A percentile compares a stretch with the other conserved stretches of the same genome.
Evolutionary conservation across 2,888 invertebrate genomes (phyloP).

Genomic region (Aporophyla lueneburgensis): DNA sequence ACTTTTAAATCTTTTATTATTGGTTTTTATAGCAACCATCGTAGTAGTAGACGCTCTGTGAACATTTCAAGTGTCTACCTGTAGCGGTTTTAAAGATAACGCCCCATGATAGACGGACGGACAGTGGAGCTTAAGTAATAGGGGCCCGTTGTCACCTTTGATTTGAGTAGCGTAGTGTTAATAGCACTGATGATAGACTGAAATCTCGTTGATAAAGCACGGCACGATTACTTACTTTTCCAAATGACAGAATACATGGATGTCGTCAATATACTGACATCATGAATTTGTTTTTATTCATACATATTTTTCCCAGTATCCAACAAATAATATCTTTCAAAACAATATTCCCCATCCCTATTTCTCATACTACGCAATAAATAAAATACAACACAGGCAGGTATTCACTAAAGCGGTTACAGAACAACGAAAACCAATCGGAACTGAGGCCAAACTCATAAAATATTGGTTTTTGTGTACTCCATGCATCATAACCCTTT

Average conservation of each 20-base stretch:
- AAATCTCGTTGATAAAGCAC: not conserved
- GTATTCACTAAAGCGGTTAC: slow-evolving; percentile 50
- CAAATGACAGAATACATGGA: not conserved
- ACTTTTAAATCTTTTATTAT: not conserved
- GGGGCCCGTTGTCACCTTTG: no score
- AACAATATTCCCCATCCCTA: slow-evolving; percentile 20
- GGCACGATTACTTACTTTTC: not conserved
- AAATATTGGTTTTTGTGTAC: slow-evolving; percentile 63
- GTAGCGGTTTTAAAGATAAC: not conserved
- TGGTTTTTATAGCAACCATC: not conserved
- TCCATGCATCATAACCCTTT: slow-evolving; percentile 70
- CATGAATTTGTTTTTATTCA: not conserved
- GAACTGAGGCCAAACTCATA: slow-evolving; percentile 49
- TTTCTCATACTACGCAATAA: slow-evolving; percentile 34
- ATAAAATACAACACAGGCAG: slow-evolving; percentile 35
- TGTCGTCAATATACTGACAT: not conserved
- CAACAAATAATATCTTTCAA: slow-evolving; percentile 20
- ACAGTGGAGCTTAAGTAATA: no score
- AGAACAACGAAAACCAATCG: slow-evolving; percentile 50
- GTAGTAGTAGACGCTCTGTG: not conserved
- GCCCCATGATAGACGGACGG: no score
- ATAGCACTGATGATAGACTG: slow-evolving; percentile 10
- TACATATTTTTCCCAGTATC: not conserved
- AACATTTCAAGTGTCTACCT: not conserved
- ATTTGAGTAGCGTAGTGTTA: slow-evolving; percentile 22